phyloP scores from a whole-genome alignment of 2,888 invertebrate species.

The Trichogramma dendrolimi region DNA sequence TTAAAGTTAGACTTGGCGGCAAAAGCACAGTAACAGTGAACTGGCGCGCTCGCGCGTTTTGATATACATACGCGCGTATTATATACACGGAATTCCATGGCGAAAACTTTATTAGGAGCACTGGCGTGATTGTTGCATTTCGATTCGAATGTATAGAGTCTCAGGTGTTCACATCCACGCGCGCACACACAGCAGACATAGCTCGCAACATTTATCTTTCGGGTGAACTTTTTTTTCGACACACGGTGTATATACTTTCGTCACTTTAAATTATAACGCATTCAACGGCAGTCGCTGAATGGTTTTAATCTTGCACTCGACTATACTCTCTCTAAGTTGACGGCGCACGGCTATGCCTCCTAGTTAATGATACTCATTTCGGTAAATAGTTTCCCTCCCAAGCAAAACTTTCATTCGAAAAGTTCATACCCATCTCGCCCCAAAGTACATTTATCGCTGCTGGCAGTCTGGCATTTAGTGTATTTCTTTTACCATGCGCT shows the following conservation, averaged over 20 bases:
- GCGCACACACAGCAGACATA: no score
- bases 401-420: constrained; percentile 14
- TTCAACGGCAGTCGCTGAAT: background rate
- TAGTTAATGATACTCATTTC: constrained; percentile 21
- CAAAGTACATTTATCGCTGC: constrained; percentile 20
- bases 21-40: constrained; percentile 1
- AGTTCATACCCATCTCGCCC: constrained; percentile 9
- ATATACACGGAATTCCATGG: no score
- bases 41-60: background rate
- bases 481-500: background rate
- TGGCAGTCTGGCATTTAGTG: constrained; percentile 20
- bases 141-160: constrained; percentile 6
- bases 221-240: background rate
- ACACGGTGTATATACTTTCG: background rate
- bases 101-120: no score
- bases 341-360: background rate
- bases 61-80: no score
- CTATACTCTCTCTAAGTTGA: background rate
- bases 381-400: constrained; percentile 8
- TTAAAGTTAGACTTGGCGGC: constrained; percentile 39
- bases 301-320: constrained; percentile 18
- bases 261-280: constrained; percentile 1
- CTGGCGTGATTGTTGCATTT: constrained; percentile 14
- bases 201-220: no score
- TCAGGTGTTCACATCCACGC: no score